A percentile compares a stretch with the other conserved stretches of the same genome.
Evolutionary conservation across 2,888 invertebrate species (phyloP).

Genomic region (Sinotaia quadrata): DNA sequence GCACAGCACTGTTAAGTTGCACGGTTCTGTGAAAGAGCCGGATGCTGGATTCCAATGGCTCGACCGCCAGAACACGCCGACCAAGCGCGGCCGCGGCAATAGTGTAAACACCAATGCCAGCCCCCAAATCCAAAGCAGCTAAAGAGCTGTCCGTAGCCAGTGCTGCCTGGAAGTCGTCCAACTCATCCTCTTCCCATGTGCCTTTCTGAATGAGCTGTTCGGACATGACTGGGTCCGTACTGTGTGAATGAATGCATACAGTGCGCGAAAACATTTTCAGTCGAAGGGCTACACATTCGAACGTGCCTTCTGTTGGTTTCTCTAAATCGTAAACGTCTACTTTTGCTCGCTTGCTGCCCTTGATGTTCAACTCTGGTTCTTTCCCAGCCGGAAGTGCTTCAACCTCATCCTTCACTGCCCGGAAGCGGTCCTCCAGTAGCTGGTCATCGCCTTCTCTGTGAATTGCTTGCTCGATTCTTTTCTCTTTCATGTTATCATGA

Average conservation of each 20-base stretch:
- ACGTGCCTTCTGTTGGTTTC: background rate
- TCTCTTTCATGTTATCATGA: too few relatives aligned
- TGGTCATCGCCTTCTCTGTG: background rate
- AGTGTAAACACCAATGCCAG: conserved; percentile 29
- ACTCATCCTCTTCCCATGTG: conserved; percentile 2
- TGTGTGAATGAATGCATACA: conserved; percentile 1
- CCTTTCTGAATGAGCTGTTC: conserved; percentile 1
- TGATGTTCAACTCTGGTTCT: background rate
- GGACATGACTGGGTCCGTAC: background rate
- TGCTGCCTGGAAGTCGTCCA: background rate
- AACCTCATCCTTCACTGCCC: background rate
- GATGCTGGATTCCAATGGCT: conserved; percentile 20
- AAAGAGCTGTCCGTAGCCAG: background rate
- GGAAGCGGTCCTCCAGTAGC: background rate
- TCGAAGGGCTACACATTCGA: background rate
- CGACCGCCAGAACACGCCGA: conserved; percentile 27
- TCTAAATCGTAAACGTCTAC: background rate
- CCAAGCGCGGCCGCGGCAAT: conserved; percentile 6
- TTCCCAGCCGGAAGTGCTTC: background rate
- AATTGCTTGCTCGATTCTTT: background rate
- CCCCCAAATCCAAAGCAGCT: conserved; percentile 15
- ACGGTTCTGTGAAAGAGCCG: conserved; percentile 24
- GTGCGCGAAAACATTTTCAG: background rate
- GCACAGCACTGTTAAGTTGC: conserved; percentile 23
- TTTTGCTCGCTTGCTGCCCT: background rate